Evolutionary conservation across 2,888 invertebrate genomes (phyloP), one percentile per base, ranked within the genome.

Genomic region (Congeria kusceri): DNA sequence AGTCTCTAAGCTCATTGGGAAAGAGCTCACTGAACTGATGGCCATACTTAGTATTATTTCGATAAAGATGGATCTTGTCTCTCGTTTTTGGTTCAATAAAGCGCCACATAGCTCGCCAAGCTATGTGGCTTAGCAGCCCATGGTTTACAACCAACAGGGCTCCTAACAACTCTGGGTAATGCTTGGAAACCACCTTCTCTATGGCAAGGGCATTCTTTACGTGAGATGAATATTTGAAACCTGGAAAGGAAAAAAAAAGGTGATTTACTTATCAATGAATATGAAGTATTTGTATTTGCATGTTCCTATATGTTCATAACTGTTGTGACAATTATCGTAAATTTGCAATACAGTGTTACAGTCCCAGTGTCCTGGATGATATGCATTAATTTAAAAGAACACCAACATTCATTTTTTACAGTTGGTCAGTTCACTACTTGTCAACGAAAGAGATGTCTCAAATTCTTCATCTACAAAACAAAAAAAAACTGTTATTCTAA

Each of bases 111-210:
- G 92, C 92, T 59, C 89, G 87, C 92, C 92, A 93, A 11, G 92
- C 89, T 0, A 90, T 92, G 28, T 93, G 92, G 80, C 93, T 92
- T 13, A 93, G 70, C 0, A 89, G 74, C 64, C 86, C 92, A 80
- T 91, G 91, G 80, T 93, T 93, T 28, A 93, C 73, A 81, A 91
- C 91, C 68, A 92, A 86, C 65, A 90, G 91, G 59, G 88, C 71
- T 3, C 92, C 93, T 11, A 93, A 89, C n/a, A 91, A 79, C 79
- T 93, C 93, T 20, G 93, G 93, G 74, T 93, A 93, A 72, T 91
- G 91, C 72, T 90, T 91, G 39, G 92, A 86, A 68, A 93, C 75
- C 1, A 91, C 76, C 75, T 91, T 91, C 13, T 89, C 87, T 20
- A 90, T 86, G 4, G 88, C 90, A 67, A 90, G 90, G 5, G 91